Percentiles rank a stretch among this genome's conserved stretches.
Evolutionary conservation across 2,888 invertebrate genomes (phyloP).

Genomic region (Ichneumoninae sp.): DNA sequence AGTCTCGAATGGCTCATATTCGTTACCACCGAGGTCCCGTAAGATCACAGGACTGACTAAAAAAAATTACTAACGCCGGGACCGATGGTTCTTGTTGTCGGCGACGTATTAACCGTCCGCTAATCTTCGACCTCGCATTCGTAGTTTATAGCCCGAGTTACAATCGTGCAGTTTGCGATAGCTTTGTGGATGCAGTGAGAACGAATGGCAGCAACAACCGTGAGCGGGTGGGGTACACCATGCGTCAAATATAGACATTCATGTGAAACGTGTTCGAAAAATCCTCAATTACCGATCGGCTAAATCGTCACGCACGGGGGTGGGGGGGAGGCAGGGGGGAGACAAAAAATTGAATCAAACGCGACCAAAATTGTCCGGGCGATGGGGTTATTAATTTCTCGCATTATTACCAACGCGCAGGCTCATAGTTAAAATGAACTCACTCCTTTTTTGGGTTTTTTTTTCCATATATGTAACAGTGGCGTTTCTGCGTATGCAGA

Average conservation of each 20-base stretch:
- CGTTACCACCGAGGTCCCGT: not conserved
- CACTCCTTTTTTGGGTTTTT: not conserved
- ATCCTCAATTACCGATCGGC: not conserved
- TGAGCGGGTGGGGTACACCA: not conserved
- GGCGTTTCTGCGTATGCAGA: not conserved
- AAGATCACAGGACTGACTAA: not conserved
- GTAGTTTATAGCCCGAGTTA: not conserved
- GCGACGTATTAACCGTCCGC: not conserved
- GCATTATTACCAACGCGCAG: not conserved
- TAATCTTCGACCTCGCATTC: not conserved
- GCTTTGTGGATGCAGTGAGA: not conserved
- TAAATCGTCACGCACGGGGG: not conserved
- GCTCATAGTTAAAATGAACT: too few species aligned
- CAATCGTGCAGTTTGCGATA: not conserved
- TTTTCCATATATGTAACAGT: not conserved
- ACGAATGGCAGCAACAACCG: conserved; percentile 1
- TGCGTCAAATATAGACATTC: not conserved
- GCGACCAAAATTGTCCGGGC: not conserved
- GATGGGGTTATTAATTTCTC: not conserved
- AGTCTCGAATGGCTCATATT: too few species aligned
- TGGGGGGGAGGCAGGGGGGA: too few species aligned
- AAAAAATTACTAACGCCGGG: not conserved
- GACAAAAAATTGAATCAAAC: not conserved
- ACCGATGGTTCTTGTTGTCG: not conserved
- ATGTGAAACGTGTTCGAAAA: not conserved